Evolutionary conservation across 2,113 vertebrate species (phyloP), one percentile per base, ranked within the genome.

Genomic region (Emberiza fucata): DNA sequence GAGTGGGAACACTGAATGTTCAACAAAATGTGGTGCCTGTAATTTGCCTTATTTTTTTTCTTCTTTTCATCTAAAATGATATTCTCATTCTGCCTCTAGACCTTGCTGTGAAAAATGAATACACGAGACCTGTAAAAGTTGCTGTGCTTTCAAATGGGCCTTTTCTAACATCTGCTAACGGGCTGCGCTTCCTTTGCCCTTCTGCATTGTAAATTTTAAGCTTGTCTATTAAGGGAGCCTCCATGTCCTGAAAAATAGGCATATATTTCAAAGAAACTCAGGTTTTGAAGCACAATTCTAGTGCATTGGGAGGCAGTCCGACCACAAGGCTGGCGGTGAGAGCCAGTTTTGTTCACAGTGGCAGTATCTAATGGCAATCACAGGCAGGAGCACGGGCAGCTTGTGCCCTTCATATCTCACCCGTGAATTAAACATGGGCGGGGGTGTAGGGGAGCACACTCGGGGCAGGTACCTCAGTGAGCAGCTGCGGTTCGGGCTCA

Each of bases 391-490:
- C 37, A 4, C 4, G 33, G 13, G 29, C 65, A 27, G 11, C 27
- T 7, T 6, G 12, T 19, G 48, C 21, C 1, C 8, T 42, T 33
- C 13, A 1, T 23, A 9, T 31, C 16, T 76, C 14, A 8, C 1
- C 37, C 11, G 22, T 4, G 10, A 7, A 13, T 21, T 12, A 44
- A 28, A 1, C 0, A 0, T 0, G 39, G 4, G 4, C 0, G 2
- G 16, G 35, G 24, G 3, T 24, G 31, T 8, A 2, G 27, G 2
- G 50, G 44, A 16, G 0, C 19, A 2, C 31, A 0, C 44, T 21
- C 3, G 3, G 25, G 22, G 50, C 66, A 11, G 64, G 25, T 31
- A 3, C 8, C 23, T 25, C 2, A 4, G 29, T 1, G 35, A 35
- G 31, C 48, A 37, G 57, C 57, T 14, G 57, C 42, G 6, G 4